phyloP scores from a whole-genome alignment of 2,797 vertebrate genomes.

The Sebastes melanostomus region DNA sequence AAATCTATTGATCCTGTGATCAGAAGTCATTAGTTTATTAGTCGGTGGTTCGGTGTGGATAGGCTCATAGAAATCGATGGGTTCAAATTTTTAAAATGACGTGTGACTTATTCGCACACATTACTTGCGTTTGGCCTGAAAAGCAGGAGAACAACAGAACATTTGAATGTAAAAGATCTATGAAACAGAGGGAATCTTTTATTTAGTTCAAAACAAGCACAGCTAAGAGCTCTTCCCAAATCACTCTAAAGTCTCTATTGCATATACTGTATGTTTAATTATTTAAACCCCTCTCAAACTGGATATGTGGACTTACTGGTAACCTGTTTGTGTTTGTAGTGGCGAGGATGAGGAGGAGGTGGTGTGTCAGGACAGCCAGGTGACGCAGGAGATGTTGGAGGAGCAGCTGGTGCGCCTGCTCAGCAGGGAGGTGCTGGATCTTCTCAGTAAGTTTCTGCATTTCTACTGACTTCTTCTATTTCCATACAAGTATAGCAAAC shows the following conservation, averaged over 20 bases:
- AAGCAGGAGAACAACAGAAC: neutral
- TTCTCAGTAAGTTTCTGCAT: slow-evolving; percentile 88
- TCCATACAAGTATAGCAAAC: neutral
- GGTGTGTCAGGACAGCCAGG: slow-evolving; percentile 88
- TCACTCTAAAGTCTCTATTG: neutral
- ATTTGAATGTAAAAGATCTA: neutral
- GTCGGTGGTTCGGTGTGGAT: too few relatives aligned
- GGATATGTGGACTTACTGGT: neutral
- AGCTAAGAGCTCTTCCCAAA: neutral
- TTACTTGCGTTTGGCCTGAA: too few relatives aligned
- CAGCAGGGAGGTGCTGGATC: slow-evolving; percentile 94
- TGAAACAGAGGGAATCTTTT: neutral
- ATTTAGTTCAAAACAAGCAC: neutral
- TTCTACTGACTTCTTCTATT: neutral
- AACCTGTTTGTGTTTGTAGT: slow-evolving; percentile 41
- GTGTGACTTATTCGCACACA: too few relatives aligned
- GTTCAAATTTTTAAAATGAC: too few relatives aligned
- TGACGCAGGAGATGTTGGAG: slow-evolving; percentile 96
- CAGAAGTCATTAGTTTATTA: too few relatives aligned
- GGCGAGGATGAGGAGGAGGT: slow-evolving; percentile 85
- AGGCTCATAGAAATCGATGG: too few relatives aligned
- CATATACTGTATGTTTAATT: neutral
- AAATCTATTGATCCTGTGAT: too few relatives aligned
- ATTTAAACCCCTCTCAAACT: neutral
- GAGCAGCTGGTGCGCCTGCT: slow-evolving; percentile 92